phyloP scores from a whole-genome alignment of 35 echinoderm and acorn worm species.

The Lytechinus pictus region DNA sequence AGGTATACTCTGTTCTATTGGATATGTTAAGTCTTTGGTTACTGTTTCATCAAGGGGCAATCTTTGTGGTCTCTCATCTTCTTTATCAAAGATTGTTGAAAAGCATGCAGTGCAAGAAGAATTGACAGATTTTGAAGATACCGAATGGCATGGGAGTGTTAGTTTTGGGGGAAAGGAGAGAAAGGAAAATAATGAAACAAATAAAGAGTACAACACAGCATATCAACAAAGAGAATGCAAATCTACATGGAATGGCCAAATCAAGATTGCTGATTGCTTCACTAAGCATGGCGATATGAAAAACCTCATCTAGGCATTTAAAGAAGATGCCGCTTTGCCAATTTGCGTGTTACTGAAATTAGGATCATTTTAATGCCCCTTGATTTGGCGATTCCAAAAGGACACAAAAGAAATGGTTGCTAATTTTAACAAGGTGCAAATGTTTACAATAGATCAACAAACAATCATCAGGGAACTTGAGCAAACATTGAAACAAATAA shows the following conservation, averaged over 20 bases:
- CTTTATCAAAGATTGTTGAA: slow-evolving; percentile 10
- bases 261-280: background rate
- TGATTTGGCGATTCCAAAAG: background rate
- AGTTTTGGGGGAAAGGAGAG: slow-evolving; percentile 28
- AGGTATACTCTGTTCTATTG: background rate
- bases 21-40: background rate
- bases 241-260: slow-evolving; percentile 8
- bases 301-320: background rate
- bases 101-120: slow-evolving; percentile 26
- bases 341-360: background rate
- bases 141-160: background rate
- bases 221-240: background rate
- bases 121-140: background rate
- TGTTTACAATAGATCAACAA: slow-evolving; percentile 41
- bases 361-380: background rate
- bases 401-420: background rate
- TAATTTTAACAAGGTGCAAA: slow-evolving; percentile 47
- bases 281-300: background rate
- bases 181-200: slow-evolving; percentile 24
- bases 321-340: background rate
- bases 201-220: background rate
- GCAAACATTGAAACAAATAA: background rate
- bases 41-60: background rate
- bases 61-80: background rate
- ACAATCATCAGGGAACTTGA: background rate